These are phyloP conservation scores for Leptura quadrifasciata DNA, from an alignment of 2,888 invertebrate genomes.

Conservation along the genomic window DNA sequence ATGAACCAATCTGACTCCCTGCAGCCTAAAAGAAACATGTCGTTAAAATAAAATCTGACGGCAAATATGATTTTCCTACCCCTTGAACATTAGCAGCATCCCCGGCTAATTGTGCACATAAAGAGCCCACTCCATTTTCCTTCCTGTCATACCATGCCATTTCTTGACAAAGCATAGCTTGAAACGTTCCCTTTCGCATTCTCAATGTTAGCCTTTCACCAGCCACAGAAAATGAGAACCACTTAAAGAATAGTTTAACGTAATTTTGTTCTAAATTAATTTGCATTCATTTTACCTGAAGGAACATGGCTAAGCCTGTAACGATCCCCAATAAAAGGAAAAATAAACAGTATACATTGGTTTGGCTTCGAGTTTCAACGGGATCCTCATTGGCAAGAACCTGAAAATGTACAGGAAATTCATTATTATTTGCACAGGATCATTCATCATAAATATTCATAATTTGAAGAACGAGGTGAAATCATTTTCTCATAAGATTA, in stretches of 20 bases:
- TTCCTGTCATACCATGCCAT: slow-evolving; percentile 85
- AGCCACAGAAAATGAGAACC: slow-evolving; percentile 82
- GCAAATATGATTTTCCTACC: slow-evolving; percentile 74
- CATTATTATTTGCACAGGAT: no score
- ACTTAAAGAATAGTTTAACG: slow-evolving; percentile 58
- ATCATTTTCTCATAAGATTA: no score
- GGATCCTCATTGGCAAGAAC: slow-evolving; percentile 79
- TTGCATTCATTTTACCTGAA: slow-evolving; percentile 75
- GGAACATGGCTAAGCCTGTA: slow-evolving; percentile 80
- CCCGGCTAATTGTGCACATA: slow-evolving; percentile 84
- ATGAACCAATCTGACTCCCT: slow-evolving; percentile 85
- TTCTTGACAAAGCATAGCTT: slow-evolving; percentile 83
- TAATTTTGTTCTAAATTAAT: not conserved
- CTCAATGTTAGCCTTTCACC: slow-evolving; percentile 88
- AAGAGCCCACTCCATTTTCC: slow-evolving; percentile 83
- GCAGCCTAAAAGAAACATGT: slow-evolving; percentile 77
- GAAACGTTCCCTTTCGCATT: slow-evolving; percentile 80
- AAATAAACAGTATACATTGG: slow-evolving; percentile 74
- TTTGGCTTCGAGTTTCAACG: slow-evolving; percentile 76
- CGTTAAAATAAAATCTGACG: no score
- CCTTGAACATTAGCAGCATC: slow-evolving; percentile 89
- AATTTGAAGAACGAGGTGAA: no score
- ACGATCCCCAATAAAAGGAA: slow-evolving; percentile 79
- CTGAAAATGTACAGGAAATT: slow-evolving; percentile 68
- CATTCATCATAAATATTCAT: no score